Evolutionary conservation across 1,140 invertebrate species (phyloP).

Genomic region (Drosophila bipectinata): DNA sequence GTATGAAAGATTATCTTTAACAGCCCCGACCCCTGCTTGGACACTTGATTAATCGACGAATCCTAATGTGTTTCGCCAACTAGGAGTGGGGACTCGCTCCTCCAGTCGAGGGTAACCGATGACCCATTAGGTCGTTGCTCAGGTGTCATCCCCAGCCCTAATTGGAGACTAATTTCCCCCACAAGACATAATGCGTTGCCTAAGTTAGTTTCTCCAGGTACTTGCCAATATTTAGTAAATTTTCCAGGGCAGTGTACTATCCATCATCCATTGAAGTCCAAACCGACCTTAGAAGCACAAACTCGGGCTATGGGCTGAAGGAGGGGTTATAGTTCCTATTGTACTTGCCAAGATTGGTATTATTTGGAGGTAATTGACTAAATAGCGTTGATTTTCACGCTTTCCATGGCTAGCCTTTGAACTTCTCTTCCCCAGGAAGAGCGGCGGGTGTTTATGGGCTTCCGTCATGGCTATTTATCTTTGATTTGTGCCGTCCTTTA

Average conservation of each 20-base stretch:
- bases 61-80: slow-evolving; percentile 61
- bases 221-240: too few species aligned
- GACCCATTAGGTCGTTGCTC: slow-evolving; percentile 73
- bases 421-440: too few species aligned
- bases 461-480: slow-evolving; percentile 37
- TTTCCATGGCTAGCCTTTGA: too few species aligned
- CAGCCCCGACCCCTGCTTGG: slow-evolving; percentile 45
- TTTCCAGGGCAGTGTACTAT: too few species aligned
- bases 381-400: too few species aligned
- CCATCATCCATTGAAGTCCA: too few species aligned
- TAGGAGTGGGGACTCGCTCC: slow-evolving; percentile 10
- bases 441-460: slow-evolving; percentile 5
- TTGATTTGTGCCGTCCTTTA: slow-evolving; percentile 35
- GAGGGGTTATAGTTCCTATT: too few species aligned
- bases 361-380: too few species aligned
- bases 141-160: slow-evolving; percentile 71
- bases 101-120: slow-evolving; percentile 49
- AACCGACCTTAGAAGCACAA: too few species aligned
- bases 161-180: slow-evolving; percentile 70
- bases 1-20: slow-evolving; percentile 64
- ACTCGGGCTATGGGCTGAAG: too few species aligned
- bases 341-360: too few species aligned
- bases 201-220: too few species aligned
- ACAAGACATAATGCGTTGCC: background rate
- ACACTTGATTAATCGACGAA: slow-evolving; percentile 77